Evolutionary conservation across 2,888 invertebrate genomes (phyloP), one percentile per base, ranked within the genome.

Genomic region (Aphodius sticticus): DNA sequence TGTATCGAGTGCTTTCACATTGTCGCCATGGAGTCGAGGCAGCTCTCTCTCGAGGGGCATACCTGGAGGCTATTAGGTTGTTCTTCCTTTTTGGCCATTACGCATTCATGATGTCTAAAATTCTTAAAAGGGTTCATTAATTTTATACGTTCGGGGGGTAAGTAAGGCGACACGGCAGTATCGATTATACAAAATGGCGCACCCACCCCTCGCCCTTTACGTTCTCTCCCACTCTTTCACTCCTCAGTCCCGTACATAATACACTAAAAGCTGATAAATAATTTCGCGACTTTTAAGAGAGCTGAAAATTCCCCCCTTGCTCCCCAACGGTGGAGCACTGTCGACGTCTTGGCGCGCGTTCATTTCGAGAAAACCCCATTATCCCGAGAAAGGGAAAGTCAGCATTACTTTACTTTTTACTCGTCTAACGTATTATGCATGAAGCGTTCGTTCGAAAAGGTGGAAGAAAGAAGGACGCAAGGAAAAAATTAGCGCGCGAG

Each of bases 251-350:
- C 53, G 53, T 79, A 77, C 77, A 80, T 81, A 81, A 80, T 79
- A 78, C 77, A 70, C 78, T 81, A 78, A 80, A 80, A 81, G 81
- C 81, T 81, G 78, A 81, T 81, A 80, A 80, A 81, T 81, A 80
- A 81, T 81, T 81, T 81, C 78, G 78, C 78, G 80, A 80, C 79
- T 78, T 79, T 81, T 81, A 81, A 80, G 78, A 72, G 77, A 35
- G 35, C 53, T 53, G 70, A 36, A 70, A 36, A 70, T 37, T 16
- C 70, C 14, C 36, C 77, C 69, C 15, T 16, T 69, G 16, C 36
- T 36, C 16, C 36, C 53, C 53, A 5, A 5, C 7, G 9, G 53
- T 53, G 26, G 26, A 14, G 15, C 71, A 12, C 37, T 15, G 74
- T 70, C 70, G 70, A 26, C 26, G 15, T 70, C 70, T 70, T 1